A percentile compares a stretch with the other conserved stretches of the same genome.
Evolutionary conservation across 2,888 invertebrate species (phyloP).

Genomic region (Chloromyia formosa): DNA sequence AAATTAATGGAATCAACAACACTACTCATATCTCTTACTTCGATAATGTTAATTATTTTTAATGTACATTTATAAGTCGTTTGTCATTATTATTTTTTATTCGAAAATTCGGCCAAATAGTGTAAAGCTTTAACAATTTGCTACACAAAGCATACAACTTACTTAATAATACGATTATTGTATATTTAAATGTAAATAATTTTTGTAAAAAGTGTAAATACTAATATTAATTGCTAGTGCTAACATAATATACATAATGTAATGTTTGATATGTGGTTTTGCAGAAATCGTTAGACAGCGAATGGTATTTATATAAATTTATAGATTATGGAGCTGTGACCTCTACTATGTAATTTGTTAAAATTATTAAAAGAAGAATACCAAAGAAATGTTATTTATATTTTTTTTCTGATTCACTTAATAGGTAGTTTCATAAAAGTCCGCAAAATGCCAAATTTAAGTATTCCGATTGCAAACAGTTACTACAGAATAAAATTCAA

Average conservation of each 20-base stretch:
- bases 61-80: not conserved
- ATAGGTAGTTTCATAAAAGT: too few relatives aligned
- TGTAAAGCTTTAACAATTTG: slow-evolving; percentile 28
- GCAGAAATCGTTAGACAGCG: not conserved
- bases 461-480: too few relatives aligned
- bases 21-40: not conserved
- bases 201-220: slow-evolving; percentile 43
- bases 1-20: not conserved
- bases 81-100: slow-evolving; percentile 9
- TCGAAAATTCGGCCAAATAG: not conserved
- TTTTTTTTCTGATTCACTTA: not conserved
- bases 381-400: slow-evolving; percentile 33
- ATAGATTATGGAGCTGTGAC: slow-evolving; percentile 33
- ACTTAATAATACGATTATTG: slow-evolving; percentile 26
- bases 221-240: not conserved
- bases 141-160: slow-evolving; percentile 16
- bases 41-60: not conserved
- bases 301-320: not conserved
- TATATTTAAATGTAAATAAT: slow-evolving; percentile 10
- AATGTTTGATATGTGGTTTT: not conserved
- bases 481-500: too few relatives aligned
- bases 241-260: slow-evolving; percentile 9
- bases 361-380: not conserved
- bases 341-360: not conserved
- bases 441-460: too few relatives aligned